A percentile compares a stretch with the other conserved stretches of the same genome.
phyloP scores from a whole-genome alignment of 2,113 vertebrate species.

The Phrynosoma platyrhinos region DNA sequence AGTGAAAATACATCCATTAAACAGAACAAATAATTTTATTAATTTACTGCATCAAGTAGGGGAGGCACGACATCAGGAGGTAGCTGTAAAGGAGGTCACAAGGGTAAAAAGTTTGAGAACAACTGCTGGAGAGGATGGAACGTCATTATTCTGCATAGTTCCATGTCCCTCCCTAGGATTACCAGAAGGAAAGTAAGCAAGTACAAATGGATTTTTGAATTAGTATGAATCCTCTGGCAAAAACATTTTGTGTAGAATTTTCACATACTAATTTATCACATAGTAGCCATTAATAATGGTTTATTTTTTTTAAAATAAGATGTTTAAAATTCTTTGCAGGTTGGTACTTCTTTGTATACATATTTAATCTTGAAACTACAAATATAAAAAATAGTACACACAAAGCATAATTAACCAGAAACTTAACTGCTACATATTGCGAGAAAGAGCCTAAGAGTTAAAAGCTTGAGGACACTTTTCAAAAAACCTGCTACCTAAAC shows the following conservation, averaged over 20 bases:
- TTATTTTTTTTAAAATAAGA: not conserved
- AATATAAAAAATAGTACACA: not conserved
- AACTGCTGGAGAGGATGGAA: not conserved
- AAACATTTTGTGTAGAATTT: not conserved
- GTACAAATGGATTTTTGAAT: not conserved
- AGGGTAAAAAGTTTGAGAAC: not conserved
- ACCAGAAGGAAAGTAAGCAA: not conserved
- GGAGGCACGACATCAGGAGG: too few relatives aligned
- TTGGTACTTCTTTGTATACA: not conserved
- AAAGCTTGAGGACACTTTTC: not conserved
- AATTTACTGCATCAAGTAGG: too few relatives aligned
- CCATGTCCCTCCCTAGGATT: not conserved
- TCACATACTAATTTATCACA: not conserved
- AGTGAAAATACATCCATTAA: too few relatives aligned
- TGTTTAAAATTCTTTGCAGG: not conserved
- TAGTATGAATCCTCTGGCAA: not conserved
- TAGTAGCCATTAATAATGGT: not conserved
- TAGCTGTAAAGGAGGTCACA: too few relatives aligned
- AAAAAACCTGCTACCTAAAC: not conserved
- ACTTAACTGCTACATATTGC: not conserved
- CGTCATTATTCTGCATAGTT: not conserved
- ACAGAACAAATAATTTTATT: too few relatives aligned
- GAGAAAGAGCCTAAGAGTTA: not conserved
- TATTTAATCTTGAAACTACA: not conserved
- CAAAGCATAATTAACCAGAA: not conserved